A percentile compares a stretch with the other conserved stretches of the same genome.
These are phyloP conservation scores for Brachystomella parvula DNA, from an alignment of 1,140 invertebrate species.

Conservation along the genomic window DNA sequence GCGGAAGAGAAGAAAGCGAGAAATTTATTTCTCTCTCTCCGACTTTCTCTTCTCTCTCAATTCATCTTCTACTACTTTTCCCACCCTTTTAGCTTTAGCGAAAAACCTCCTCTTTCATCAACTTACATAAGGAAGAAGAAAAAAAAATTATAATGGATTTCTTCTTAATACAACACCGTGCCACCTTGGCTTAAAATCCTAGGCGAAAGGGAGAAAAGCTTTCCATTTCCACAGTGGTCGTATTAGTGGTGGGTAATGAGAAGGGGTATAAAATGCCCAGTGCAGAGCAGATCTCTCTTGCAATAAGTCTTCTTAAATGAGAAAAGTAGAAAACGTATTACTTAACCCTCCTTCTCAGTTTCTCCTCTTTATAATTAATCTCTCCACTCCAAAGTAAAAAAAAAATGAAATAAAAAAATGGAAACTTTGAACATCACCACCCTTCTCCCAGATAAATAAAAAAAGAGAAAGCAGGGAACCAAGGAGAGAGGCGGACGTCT, in stretches of 20 bases:
- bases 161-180: not conserved
- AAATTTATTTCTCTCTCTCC: constrained; percentile 8
- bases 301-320: not conserved
- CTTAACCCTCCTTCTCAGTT: not conserved
- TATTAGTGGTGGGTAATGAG: not conserved
- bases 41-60: constrained; percentile 1
- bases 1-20: not conserved
- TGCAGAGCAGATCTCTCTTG: not conserved
- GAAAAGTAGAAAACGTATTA: not conserved
- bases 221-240: not conserved
- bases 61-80: not conserved
- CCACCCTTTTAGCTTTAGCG: not conserved
- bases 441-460: constrained; percentile 1
- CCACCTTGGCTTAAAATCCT: not conserved
- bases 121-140: not conserved
- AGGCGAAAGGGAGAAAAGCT: not conserved
- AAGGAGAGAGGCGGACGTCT: not conserved
- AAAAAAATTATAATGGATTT: not conserved
- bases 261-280: not conserved
- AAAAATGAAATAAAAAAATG: constrained; percentile 11
- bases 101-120: not conserved
- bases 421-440: constrained; percentile 15
- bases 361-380: constrained; percentile 10
- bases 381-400: too few relatives aligned
- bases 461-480: too few relatives aligned